Conservation (phyloP, 2,888 invertebrate genomes). For the Nephrotoma guestfalica region DNA sequence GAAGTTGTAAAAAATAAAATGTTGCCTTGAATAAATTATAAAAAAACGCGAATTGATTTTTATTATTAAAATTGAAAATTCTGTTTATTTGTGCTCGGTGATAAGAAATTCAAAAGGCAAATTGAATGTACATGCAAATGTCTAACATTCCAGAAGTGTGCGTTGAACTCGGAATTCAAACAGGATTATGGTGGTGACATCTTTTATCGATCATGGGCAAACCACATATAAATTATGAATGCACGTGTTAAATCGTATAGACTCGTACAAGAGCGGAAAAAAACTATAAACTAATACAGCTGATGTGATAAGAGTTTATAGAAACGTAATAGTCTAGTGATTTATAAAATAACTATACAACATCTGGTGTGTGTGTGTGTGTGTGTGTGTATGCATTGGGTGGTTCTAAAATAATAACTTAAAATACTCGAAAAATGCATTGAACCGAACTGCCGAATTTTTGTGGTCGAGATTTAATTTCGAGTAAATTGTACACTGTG, state of each 20-base stretch:
- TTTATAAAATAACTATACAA: neutral
- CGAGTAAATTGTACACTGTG: neutral
- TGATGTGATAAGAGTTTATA: neutral
- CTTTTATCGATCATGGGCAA: neutral
- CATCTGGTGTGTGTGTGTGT: neutral
- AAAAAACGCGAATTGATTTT: neutral
- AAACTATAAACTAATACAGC: neutral
- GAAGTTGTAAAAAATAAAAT: neutral
- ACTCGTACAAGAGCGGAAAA: no score
- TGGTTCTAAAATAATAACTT: neutral
- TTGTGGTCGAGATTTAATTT: neutral
- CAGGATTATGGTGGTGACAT: neutral
- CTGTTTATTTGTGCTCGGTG: neutral
- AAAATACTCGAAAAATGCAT: neutral
- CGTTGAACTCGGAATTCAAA: neutral
- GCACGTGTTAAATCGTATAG: neutral
- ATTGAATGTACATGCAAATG: neutral
- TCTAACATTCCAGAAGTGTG: no score
- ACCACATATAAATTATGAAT: neutral
- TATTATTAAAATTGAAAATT: neutral
- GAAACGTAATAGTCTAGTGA: neutral
- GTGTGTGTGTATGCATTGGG: neutral
- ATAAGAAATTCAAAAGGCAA: neutral
- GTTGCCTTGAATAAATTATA: neutral
- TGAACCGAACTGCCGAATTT: conserved; percentile 2